These are phyloP conservation scores for Pungitius pungitius DNA, from an alignment of 2,113 vertebrate species.

Conservation along the genomic window DNA sequence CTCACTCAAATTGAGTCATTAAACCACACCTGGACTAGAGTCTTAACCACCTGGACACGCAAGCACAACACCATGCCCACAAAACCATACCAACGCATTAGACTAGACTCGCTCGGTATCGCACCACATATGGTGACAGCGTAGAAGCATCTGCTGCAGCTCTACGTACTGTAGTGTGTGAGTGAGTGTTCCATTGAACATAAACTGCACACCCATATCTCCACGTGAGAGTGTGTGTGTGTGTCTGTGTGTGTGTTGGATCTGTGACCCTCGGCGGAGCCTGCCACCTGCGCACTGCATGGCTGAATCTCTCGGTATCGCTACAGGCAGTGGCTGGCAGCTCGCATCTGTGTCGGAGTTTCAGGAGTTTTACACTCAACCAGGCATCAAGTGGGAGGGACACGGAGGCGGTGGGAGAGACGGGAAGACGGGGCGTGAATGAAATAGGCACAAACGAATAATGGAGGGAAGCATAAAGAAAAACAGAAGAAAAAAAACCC, in stretches of 20 bases:
- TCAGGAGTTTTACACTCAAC: conserved; percentile 31
- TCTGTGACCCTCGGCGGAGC: conserved; percentile 54
- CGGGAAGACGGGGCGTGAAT: neutral
- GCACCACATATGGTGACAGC: conserved; percentile 64
- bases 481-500: neutral
- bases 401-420: neutral
- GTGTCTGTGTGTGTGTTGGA: conserved; percentile 41
- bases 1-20: neutral
- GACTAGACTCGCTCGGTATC: neutral
- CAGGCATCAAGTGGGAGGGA: conserved; percentile 22
- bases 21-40: neutral
- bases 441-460: neutral
- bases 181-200: conserved; percentile 37
- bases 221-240: conserved; percentile 20
- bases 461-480: neutral
- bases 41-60: neutral
- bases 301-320: conserved; percentile 45
- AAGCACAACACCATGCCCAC: neutral
- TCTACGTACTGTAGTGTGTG: conserved; percentile 14
- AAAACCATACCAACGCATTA: neutral
- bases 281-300: conserved; percentile 57
- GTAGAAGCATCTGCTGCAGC: conserved; percentile 62
- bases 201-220: conserved; percentile 10
- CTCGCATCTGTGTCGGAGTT: conserved; percentile 63
- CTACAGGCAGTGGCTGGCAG: conserved; percentile 59